Percentiles rank a stretch among this genome's conserved stretches.
Conservation (phyloP, 2,113 vertebrate species). For the Furnarius figulus region DNA sequence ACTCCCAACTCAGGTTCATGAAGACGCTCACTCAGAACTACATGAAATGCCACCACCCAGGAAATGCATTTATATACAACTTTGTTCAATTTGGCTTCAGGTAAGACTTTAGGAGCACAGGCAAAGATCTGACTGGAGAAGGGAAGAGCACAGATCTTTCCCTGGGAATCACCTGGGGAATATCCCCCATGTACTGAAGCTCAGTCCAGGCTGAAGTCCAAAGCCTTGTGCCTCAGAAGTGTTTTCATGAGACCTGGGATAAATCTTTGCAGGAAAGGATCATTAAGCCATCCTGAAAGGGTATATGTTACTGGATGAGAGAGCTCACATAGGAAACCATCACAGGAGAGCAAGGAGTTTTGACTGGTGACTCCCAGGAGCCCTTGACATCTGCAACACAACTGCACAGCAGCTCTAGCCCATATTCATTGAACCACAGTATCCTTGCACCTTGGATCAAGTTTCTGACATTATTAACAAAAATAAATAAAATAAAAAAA, state of each 20-base stretch:
- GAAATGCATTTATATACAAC: not conserved
- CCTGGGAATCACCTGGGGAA: not conserved
- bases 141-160: not conserved
- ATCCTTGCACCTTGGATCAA: not conserved
- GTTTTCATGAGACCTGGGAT: not conserved
- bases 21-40: not conserved
- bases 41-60: not conserved
- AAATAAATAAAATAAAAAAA: not conserved
- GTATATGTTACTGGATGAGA: not conserved
- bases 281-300: not conserved
- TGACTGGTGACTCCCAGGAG: not conserved
- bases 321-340: not conserved
- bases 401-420: not conserved
- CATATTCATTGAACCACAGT: not conserved
- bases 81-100: not conserved
- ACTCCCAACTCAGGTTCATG: not conserved
- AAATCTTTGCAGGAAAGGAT: not conserved
- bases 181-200: not conserved
- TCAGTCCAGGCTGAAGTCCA: not conserved
- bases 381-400: not conserved
- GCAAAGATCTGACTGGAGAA: not conserved
- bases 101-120: not conserved
- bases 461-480: not conserved
- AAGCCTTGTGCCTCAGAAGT: not conserved
- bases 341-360: not conserved